A percentile compares a stretch with the other conserved stretches of the same genome.
Evolutionary conservation across 2,797 vertebrate species (phyloP).

Genomic region (Molossus molossus): DNA sequence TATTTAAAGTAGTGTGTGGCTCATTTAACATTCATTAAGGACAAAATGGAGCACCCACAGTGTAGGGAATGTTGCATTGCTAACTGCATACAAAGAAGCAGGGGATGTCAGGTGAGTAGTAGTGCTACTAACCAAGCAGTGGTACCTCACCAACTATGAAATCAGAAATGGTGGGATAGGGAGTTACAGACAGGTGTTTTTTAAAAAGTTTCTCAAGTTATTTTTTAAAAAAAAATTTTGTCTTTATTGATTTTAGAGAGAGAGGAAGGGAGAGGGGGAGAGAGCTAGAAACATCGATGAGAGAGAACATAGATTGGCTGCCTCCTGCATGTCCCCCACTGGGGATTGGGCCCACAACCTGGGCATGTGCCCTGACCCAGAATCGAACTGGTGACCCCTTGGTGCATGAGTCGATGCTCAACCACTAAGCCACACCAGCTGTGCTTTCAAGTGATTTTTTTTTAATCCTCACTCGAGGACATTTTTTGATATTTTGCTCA

Average conservation of each 20-base stretch:
- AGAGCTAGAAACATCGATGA: too few species aligned
- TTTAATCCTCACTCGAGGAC: too few species aligned
- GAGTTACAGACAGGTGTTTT: neutral
- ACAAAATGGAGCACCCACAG: neutral
- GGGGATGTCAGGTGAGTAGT: neutral
- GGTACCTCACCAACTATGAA: constrained; percentile 10
- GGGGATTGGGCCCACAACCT: too few species aligned
- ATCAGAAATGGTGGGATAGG: neutral
- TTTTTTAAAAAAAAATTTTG: neutral
- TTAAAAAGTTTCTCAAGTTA: neutral
- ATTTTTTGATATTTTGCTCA: too few species aligned
- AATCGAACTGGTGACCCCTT: too few species aligned
- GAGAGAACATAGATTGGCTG: too few species aligned
- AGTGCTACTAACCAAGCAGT: neutral
- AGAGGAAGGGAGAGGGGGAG: too few species aligned
- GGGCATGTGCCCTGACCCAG: too few species aligned
- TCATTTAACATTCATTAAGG: constrained; percentile 59
- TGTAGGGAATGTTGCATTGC: neutral
- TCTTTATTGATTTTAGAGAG: too few species aligned
- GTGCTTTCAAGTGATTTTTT: neutral
- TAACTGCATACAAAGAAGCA: constrained; percentile 1
- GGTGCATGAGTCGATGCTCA: too few species aligned
- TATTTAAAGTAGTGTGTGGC: constrained; percentile 22
- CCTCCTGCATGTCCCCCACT: too few species aligned
- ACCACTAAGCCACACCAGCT: too few species aligned